Evolutionary conservation across 2,797 vertebrate genomes (phyloP).

Genomic region (Lepidocolaptes lacrymiger): DNA sequence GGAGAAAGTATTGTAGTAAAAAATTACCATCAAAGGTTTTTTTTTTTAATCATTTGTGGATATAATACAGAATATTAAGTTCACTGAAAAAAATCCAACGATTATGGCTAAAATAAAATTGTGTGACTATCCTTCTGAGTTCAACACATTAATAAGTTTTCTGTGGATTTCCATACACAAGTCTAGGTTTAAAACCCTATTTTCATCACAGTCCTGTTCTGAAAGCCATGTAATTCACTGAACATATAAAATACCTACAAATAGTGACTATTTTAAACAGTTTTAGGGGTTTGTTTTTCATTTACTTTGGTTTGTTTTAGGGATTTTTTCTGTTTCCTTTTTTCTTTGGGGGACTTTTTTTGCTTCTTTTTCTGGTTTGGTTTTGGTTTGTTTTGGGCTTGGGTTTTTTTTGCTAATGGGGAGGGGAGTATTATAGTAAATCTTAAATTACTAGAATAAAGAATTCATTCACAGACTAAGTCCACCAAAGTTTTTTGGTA

Average conservation of each 20-base stretch:
- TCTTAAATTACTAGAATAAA: neutral
- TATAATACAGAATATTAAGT: neutral
- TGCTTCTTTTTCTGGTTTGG: neutral
- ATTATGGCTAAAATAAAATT: neutral
- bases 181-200: neutral
- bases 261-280: neutral
- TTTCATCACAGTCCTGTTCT: neutral
- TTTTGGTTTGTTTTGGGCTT: neutral
- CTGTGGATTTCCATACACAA: neutral
- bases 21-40: rapidly evolving
- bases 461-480: neutral
- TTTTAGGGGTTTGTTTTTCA: neutral
- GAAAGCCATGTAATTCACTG: neutral
- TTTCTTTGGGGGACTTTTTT: neutral
- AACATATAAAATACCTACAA: neutral
- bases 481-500: neutral
- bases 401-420: neutral
- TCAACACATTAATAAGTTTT: neutral
- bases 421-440: neutral
- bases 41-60: neutral
- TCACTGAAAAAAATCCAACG: neutral
- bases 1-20: neutral
- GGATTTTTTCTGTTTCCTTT: neutral
- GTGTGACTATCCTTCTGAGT: neutral
- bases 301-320: neutral